phyloP scores from a whole-genome alignment of 1,140 invertebrate genomes.

The Panagrolaimus sp. region DNA sequence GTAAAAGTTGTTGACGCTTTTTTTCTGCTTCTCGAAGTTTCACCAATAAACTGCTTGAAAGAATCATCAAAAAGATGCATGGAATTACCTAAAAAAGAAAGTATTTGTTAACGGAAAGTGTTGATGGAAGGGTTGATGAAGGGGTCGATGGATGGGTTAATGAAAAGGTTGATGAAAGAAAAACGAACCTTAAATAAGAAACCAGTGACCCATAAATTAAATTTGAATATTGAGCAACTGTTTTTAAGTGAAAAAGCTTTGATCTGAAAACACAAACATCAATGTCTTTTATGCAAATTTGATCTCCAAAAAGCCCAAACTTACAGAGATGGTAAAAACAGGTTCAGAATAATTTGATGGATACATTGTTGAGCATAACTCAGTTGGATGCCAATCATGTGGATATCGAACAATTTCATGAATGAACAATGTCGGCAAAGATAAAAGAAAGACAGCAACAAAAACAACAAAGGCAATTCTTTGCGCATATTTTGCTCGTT shows the following conservation, averaged over 20 bases:
- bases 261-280: slow-evolving; percentile 26
- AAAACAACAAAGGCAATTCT: slow-evolving; percentile 41
- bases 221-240: slow-evolving; percentile 50
- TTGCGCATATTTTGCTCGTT: slow-evolving; percentile 39
- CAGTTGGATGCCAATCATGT: slow-evolving; percentile 26
- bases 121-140: no score
- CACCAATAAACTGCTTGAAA: slow-evolving; percentile 44
- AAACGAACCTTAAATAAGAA: slow-evolving; percentile 42
- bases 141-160: no score
- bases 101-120: no score
- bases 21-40: slow-evolving; percentile 47
- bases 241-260: slow-evolving; percentile 35
- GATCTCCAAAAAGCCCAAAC: not conserved
- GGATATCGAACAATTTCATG: slow-evolving; percentile 46
- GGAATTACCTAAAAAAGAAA: slow-evolving; percentile 46
- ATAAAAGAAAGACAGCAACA: slow-evolving; percentile 40
- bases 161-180: not conserved
- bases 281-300: no score
- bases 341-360: slow-evolving; percentile 40
- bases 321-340: slow-evolving; percentile 32
- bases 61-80: slow-evolving; percentile 43
- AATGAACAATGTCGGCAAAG: slow-evolving; percentile 47
- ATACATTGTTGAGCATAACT: slow-evolving; percentile 18
- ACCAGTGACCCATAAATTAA: slow-evolving; percentile 55
- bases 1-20: slow-evolving; percentile 32